A percentile compares a stretch with the other conserved stretches of the same genome.
Evolutionary conservation across 2,888 invertebrate genomes (phyloP).

Genomic region (Gymnoscelis rufifasciata): DNA sequence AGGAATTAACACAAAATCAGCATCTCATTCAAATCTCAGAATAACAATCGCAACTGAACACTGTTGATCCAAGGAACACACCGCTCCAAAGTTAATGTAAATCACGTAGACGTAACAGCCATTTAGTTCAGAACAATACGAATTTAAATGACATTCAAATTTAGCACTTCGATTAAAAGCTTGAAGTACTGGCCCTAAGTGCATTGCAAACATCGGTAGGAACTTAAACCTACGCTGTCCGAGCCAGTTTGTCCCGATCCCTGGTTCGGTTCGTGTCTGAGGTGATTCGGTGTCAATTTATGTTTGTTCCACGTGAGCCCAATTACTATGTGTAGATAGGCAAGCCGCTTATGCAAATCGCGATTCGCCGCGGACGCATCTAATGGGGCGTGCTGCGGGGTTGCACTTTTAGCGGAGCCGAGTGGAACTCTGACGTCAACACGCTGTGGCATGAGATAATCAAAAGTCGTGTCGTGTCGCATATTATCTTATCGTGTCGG

Average conservation of each 20-base stretch:
- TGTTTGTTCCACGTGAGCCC: slow-evolving; percentile 67
- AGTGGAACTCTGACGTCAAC: too few relatives aligned
- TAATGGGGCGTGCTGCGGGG: slow-evolving; percentile 62
- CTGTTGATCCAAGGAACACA: slow-evolving; percentile 28
- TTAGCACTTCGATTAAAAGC: slow-evolving; percentile 76
- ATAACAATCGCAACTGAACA: slow-evolving; percentile 24
- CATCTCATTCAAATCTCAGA: slow-evolving; percentile 24
- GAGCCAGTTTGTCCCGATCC: slow-evolving; percentile 40
- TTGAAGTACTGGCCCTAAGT: slow-evolving; percentile 63
- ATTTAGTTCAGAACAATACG: slow-evolving; percentile 62
- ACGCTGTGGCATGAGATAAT: too few relatives aligned
- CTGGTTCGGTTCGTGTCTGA: slow-evolving; percentile 23
- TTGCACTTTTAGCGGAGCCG: slow-evolving; percentile 62
- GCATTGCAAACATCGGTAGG: slow-evolving; percentile 66
- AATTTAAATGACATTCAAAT: slow-evolving; percentile 75
- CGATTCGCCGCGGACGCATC: slow-evolving; percentile 74
- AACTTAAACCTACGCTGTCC: slow-evolving; percentile 60
- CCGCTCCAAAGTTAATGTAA: slow-evolving; percentile 57
- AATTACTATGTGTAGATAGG: slow-evolving; percentile 74
- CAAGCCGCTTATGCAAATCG: slow-evolving; percentile 79
- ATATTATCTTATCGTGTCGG: too few relatives aligned
- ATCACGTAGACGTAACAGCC: slow-evolving; percentile 47
- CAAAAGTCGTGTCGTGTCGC: too few relatives aligned
- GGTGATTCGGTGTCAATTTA: slow-evolving; percentile 42
- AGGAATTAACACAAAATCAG: slow-evolving; percentile 27